phyloP scores from a whole-genome alignment of 2,797 vertebrate genomes.

The Acanthurus lineatus region DNA sequence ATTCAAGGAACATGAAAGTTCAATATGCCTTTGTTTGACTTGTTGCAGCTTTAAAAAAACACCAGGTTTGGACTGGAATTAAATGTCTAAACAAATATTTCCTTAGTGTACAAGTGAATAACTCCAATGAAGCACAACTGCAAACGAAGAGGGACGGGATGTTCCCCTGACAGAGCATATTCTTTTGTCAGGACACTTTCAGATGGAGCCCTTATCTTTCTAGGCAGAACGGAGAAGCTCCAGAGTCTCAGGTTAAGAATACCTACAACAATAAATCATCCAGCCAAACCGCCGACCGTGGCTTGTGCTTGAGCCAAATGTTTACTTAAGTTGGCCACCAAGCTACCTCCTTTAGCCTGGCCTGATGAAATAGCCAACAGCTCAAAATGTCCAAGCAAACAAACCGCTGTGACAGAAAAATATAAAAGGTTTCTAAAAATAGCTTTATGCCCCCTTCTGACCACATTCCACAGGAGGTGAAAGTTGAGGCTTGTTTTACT shows the following conservation, averaged over 20 bases:
- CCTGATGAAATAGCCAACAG: conserved; percentile 66
- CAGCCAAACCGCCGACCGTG: conserved; percentile 17
- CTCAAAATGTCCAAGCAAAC: conserved; percentile 71
- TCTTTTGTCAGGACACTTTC: conserved; percentile 30
- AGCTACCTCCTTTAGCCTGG: conserved; percentile 54
- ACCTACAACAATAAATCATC: conserved; percentile 39
- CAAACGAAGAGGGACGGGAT: conserved; percentile 41
- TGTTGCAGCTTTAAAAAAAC: conserved; percentile 56
- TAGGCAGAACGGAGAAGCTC: conserved; percentile 8
- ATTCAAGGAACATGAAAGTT: conserved; percentile 17
- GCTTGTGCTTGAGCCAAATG: conserved; percentile 46
- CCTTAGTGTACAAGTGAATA: conserved; percentile 31
- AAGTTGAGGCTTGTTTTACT: conserved; percentile 79
- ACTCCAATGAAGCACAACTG: conserved; percentile 24
- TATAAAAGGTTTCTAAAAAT: conserved; percentile 77
- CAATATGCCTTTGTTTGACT: conserved; percentile 47
- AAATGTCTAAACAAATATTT: conserved; percentile 61
- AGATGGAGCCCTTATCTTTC: conserved; percentile 22
- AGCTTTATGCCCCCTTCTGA: conserved; percentile 54
- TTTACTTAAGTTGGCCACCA: conserved; percentile 65
- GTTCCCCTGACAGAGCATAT: conserved; percentile 22
- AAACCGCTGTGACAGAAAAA: conserved; percentile 71
- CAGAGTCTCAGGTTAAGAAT: conserved; percentile 45
- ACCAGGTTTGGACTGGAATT: conserved; percentile 51
- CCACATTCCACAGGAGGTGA: conserved; percentile 79